phyloP scores from a whole-genome alignment of 1,140 invertebrate species.

The Sycophaga agraensis region DNA sequence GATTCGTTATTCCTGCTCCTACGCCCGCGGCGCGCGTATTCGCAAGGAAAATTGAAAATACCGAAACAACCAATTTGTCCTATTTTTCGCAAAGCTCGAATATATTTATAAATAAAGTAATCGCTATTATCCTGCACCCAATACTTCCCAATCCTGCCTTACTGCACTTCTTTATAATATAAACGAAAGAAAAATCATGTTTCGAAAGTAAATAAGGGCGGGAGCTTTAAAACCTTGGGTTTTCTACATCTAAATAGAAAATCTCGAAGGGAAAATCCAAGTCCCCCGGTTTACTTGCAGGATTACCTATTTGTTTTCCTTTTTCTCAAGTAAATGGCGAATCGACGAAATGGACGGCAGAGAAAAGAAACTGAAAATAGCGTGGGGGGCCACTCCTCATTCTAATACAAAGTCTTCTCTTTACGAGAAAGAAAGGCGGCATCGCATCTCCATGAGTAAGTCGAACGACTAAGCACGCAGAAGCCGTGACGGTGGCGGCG shows the following conservation, averaged over 20 bases:
- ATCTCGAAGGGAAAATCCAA: slow-evolving; percentile 12
- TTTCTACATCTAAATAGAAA: slow-evolving; percentile 16
- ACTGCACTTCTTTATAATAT: neutral
- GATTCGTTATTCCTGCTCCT: too few species aligned
- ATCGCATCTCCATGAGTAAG: slow-evolving; percentile 26
- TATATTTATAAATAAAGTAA: too few species aligned
- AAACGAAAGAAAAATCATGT: neutral
- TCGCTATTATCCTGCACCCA: too few species aligned
- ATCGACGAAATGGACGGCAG: slow-evolving; percentile 19
- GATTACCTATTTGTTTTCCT: slow-evolving; percentile 23
- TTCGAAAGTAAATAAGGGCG: slow-evolving; percentile 6
- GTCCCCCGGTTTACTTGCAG: slow-evolving; percentile 9
- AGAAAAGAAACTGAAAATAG: slow-evolving; percentile 22
- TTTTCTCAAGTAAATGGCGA: slow-evolving; percentile 14
- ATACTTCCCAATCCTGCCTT: neutral
- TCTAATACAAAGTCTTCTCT: slow-evolving; percentile 31
- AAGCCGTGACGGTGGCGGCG: neutral
- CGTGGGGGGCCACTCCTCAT: slow-evolving; percentile 19
- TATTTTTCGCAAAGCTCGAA: too few species aligned
- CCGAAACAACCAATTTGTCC: too few species aligned
- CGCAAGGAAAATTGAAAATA: too few species aligned
- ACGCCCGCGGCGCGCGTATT: too few species aligned
- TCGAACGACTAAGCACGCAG: slow-evolving; percentile 1
- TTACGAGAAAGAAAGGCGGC: slow-evolving; percentile 25
- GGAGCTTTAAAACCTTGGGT: slow-evolving; percentile 3